Base-by-base conservation (phyloP, 2,888 invertebrate genomes). In the Mycogona germanica region DNA sequence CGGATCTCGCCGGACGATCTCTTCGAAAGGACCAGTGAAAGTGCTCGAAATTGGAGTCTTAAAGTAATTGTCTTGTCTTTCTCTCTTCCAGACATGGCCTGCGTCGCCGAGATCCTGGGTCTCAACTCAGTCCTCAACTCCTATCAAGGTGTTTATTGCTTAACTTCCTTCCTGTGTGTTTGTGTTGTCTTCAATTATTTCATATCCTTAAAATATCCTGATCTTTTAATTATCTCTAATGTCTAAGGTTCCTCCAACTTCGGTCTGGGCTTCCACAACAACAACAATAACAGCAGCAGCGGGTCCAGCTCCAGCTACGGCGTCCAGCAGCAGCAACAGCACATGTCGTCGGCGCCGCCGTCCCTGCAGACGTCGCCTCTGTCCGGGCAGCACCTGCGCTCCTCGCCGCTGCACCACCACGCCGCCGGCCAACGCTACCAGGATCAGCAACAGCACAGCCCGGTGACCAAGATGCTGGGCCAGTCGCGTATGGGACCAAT, bases 51-150 rank as follows among this genome's bases (percentile, higher is more conserved):
- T n/a, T 25, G 25, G 12, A 19, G 7, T 29, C 28, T 1, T 12
- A 12, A 45, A 21, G 23, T 5, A 12, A n/a, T 12, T n/a, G n/a
- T 35, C n/a, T 35, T 35, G 12, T 35, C 35, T 35, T n/a, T n/a
- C n/a, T n/a, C n/a, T 23, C n/a, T 32, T 28, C 25, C 35, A 52
- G 52, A 52, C 46, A 56, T 56, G 56, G 46, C 56, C 19, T 46
- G n/a, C 21, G 56, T 42, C 37, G 56, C 56, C 26, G 56, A 56
- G 32, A 23, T 56, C 35, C 29, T 56, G 14, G 56, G 56, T 41
- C 44, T 56, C 21, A 56, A 53, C 38, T 51, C 52, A 4, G 45
- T 55, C 26, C 30, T 56, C 26, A 56, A 48, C 49, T 51, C 52
- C 9, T 56, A 49, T 37, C 23, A 48, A 7, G 51, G 53, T 49